Evolutionary conservation across 1,140 invertebrate species (phyloP).

Genomic region (Lepidurus arcticus): DNA sequence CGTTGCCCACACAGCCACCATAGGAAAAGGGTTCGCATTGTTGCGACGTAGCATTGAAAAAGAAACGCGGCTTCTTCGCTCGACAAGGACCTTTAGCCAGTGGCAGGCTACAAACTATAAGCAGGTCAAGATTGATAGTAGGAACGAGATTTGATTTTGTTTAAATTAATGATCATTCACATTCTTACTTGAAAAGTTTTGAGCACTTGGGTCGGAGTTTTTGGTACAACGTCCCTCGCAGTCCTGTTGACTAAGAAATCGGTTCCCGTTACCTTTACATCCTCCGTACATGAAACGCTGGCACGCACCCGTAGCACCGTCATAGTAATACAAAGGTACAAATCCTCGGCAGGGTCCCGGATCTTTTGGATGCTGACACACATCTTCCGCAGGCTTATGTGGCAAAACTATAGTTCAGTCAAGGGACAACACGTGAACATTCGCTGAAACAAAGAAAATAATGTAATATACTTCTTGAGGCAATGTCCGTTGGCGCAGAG

Average conservation of each 20-base stretch:
- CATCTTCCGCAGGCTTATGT: conserved; percentile 48
- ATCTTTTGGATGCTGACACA: conserved; percentile 64
- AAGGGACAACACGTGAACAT: background rate
- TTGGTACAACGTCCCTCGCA: conserved; percentile 74
- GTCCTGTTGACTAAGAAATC: conserved; percentile 72
- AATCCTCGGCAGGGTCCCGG: conserved; percentile 63
- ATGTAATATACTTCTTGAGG: conserved; percentile 18
- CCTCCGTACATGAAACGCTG: conserved; percentile 61
- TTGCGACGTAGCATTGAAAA: conserved; percentile 54
- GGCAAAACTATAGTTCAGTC: background rate
- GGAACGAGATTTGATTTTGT: background rate
- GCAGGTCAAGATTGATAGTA: background rate
- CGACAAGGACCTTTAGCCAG: conserved; percentile 27
- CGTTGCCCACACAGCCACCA: conserved; percentile 69
- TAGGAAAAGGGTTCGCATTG: conserved; percentile 66
- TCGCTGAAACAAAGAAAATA: background rate
- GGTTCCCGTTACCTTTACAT: conserved; percentile 76
- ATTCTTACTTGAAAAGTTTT: background rate
- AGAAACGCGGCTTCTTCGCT: conserved; percentile 52
- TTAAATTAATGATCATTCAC: background rate
- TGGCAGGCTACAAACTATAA: background rate
- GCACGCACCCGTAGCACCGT: conserved; percentile 57
- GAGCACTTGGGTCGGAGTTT: conserved; percentile 41
- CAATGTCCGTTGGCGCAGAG: background rate
- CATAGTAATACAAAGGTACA: conserved; percentile 66